These are phyloP conservation scores for Rhopilema esculentum DNA, from an alignment of 30 jellyfish, hydroid and myxozoan species.

Conservation along the genomic window DNA sequence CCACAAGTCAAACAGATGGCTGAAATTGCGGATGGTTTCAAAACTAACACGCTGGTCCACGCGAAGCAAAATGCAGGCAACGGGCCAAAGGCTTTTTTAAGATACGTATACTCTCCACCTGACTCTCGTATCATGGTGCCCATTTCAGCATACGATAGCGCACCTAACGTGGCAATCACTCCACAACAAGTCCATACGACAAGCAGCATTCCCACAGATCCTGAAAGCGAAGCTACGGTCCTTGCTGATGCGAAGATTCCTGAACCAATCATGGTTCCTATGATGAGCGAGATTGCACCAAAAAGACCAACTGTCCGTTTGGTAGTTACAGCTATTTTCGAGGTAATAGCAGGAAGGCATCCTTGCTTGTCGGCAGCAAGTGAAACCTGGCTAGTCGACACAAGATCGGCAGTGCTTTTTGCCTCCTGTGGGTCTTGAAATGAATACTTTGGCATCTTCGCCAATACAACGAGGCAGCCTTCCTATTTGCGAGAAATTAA, in stretches of 20 bases:
- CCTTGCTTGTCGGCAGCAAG: slow-evolving; percentile 32
- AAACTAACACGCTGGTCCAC: slow-evolving; percentile 70
- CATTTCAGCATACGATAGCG: slow-evolving; percentile 82
- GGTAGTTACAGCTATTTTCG: slow-evolving; percentile 6
- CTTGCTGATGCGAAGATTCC: slow-evolving; percentile 91
- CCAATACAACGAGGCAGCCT: not conserved
- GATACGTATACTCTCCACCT: slow-evolving; percentile 90
- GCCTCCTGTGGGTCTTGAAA: slow-evolving; percentile 26
- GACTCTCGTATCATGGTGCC: slow-evolving; percentile 84
- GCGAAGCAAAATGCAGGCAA: slow-evolving; percentile 76
- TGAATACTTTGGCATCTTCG: slow-evolving; percentile 25
- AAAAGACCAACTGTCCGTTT: slow-evolving; percentile 69
- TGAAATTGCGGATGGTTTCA: slow-evolving; percentile 89
- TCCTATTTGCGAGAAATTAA: no score
- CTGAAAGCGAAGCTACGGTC: slow-evolving; percentile 69
- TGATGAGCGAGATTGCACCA: slow-evolving; percentile 82
- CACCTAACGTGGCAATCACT: slow-evolving; percentile 65
- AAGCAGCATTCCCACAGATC: slow-evolving; percentile 82
- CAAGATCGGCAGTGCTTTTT: slow-evolving; percentile 22
- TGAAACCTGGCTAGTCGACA: slow-evolving; percentile 25
- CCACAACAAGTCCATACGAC: slow-evolving; percentile 85
- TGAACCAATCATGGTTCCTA: slow-evolving; percentile 96
- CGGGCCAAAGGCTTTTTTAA: slow-evolving; percentile 89
- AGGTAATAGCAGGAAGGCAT: slow-evolving; percentile 33
- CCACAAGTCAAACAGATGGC: slow-evolving; percentile 95